Evolutionary conservation across 2,888 invertebrate genomes (phyloP).

Genomic region (Drosophila colorata): DNA sequence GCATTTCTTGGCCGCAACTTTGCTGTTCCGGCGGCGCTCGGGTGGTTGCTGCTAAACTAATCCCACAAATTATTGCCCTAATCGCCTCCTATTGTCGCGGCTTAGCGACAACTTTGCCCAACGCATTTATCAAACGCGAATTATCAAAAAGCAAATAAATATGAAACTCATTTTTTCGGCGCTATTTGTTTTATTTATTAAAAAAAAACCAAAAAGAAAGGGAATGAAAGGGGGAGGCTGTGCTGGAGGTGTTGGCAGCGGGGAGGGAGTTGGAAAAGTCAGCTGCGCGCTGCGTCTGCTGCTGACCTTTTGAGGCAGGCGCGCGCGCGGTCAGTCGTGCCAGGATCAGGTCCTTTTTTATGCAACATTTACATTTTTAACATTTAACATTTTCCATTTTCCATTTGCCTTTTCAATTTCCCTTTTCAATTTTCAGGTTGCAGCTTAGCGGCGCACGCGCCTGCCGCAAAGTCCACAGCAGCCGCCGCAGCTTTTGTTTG

Average conservation of each 20-base stretch:
- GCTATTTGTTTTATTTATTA: constrained; percentile 69
- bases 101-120: constrained; percentile 58
- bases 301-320: constrained; percentile 33
- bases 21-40: constrained; percentile 12
- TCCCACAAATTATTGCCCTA: constrained; percentile 79
- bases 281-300: constrained; percentile 37
- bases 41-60: constrained; percentile 44
- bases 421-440: constrained; percentile 11
- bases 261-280: constrained; percentile 31
- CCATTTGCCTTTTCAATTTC: constrained; percentile 1
- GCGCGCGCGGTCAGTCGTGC: constrained; percentile 46
- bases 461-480: constrained; percentile 29
- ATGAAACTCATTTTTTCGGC: constrained; percentile 52
- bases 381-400: too few species aligned
- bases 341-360: constrained; percentile 32
- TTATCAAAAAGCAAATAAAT: constrained; percentile 72
- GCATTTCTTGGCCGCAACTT: constrained; percentile 8
- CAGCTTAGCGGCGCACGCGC: constrained; percentile 17
- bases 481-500: constrained; percentile 57
- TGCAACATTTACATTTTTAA: not conserved
- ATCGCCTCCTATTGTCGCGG: constrained; percentile 74
- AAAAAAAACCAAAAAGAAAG: constrained; percentile 36
- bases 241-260: not conserved
- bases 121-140: constrained; percentile 49
- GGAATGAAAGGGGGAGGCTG: constrained; percentile 8